Evolutionary conservation across 2,113 vertebrate genomes (phyloP), one percentile per base, ranked within the genome.

Genomic region (Passer montanus): DNA sequence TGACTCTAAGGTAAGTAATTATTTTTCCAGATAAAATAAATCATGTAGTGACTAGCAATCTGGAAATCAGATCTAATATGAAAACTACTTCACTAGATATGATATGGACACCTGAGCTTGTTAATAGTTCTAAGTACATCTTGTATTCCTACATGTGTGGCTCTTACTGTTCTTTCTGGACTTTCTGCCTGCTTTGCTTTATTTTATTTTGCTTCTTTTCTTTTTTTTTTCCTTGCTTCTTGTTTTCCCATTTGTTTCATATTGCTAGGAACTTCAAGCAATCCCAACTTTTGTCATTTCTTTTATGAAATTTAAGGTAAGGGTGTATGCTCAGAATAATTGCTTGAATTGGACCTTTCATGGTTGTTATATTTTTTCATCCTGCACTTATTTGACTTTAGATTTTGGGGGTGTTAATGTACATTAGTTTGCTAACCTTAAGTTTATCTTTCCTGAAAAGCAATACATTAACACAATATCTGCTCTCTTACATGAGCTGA

Each of bases 261-360:
- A 80, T 96, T 97, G 98, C 96, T 99, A 99, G 99, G 98, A 98
- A 96, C 97, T 98, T 97, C 98, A 98, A 97, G 97, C 95, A 98
- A 98, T 99, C 95, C 97, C 98, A 97, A 98, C 97, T 97, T 99
- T 99, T 98, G 98, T 98, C 86, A 98, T 99, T 97, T 98, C 97
- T 98, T 97, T 98, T 89, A 98, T 98, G 87, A 98, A 98, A 82
- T 97, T 98, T 78, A 98, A 99, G 98, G 99, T 99, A 99, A 99
- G 98, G 97, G 79, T 89, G 58, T 90, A 66, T 27, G 41, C n/a
- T 96, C 93, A 93, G 95, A 94, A 94, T 91, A 70, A 80, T 85
- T 96, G n/a, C 39, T 64, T 73, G 26, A 74, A 30, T 47, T 43
- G 8, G 60, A 67, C 37, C 64, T 85, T 78, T 78, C 9, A 3